Evolutionary conservation across 2,797 vertebrate species (phyloP), one percentile per base, ranked within the genome.

Genomic region (Acrossocheilus fasciatus): DNA sequence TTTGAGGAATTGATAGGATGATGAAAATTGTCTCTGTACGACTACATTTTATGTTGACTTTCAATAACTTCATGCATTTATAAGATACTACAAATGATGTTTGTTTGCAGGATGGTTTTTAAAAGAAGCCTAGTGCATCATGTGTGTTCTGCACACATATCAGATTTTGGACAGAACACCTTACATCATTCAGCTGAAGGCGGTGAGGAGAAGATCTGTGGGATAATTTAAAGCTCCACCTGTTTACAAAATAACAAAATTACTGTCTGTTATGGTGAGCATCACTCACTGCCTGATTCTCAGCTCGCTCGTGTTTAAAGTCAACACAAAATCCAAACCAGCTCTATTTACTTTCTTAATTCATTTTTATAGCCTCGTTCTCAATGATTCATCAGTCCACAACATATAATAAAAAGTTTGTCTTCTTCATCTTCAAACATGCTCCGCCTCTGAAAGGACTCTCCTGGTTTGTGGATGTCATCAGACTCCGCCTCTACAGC

Each of bases 261-360:
- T 43, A 81, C 77, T 68, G 68, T 50, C 68, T 84, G 68, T 87
- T 54, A 17, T 30, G 72, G 59, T 88, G 54, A 64, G 80, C 64
- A 75, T 72, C 87, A 50, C n/a, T 86, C 79, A 81, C 14, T 39
- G 43, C 43, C 73, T 88, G 80, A 85, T 43, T 41, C 69, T 66
- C 30, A 7, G 90, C 90, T 89, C 84, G 68, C 91, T 92, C 92
- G 74, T 54, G 30, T 39, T 75, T 52, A 3, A 50, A 75, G 45
- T 18, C 74, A 76, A 36, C 74, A 23, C 8, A 14, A 50, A 74
- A 47, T n/a, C 11, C 57, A 77, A 74, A 17, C 43, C 17, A 0
- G 10, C 41, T 73, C n/a, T 6, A 34, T 11, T 30, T 30, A 47
- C 72, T 45, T 45, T 50, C 23, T 52, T 20, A 11, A 62, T 9